phyloP scores from a whole-genome alignment of 2,113 vertebrate genomes.

The Pterophyllum scalare region DNA sequence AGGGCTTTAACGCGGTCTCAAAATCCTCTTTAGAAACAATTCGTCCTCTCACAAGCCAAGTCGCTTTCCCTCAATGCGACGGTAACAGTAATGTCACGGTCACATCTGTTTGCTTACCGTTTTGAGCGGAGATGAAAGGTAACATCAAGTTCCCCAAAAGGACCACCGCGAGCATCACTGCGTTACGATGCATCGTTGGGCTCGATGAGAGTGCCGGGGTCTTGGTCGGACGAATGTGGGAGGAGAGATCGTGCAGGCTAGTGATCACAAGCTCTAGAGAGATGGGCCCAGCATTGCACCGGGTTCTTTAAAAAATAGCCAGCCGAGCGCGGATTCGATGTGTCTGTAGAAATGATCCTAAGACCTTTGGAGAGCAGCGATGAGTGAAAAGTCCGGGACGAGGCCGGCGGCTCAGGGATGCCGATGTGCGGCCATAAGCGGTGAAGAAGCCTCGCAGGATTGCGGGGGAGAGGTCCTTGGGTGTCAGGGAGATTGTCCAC shows the following conservation, averaged over 20 bases:
- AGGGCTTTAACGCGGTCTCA: slow-evolving; percentile 32
- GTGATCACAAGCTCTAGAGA: slow-evolving; percentile 69
- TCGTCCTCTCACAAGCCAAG: slow-evolving; percentile 46
- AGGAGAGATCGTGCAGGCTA: slow-evolving; percentile 65
- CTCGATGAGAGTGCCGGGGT: slow-evolving; percentile 48
- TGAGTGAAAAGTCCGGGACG: slow-evolving; percentile 53
- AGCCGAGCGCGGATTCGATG: slow-evolving; percentile 1
- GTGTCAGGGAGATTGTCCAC: slow-evolving; percentile 74
- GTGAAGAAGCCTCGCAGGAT: slow-evolving; percentile 68
- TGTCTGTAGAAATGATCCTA: slow-evolving; percentile 1
- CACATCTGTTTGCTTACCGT: slow-evolving; percentile 78
- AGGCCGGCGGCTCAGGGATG: slow-evolving; percentile 73
- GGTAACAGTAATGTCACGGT: slow-evolving; percentile 26
- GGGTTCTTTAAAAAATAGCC: slow-evolving; percentile 45
- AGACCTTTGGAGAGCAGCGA: slow-evolving; percentile 39
- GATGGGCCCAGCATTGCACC: slow-evolving; percentile 71
- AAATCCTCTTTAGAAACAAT: slow-evolving; percentile 43
- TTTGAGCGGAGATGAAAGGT: slow-evolving; percentile 76
- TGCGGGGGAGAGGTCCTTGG: slow-evolving; percentile 72
- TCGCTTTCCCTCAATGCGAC: slow-evolving; percentile 43
- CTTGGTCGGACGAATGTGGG: slow-evolving; percentile 67
- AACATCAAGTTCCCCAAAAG: slow-evolving; percentile 77
- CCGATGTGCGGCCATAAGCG: slow-evolving; percentile 74
- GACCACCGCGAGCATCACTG: slow-evolving; percentile 73
- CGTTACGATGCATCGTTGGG: slow-evolving; percentile 72